Evolutionary conservation across 2,797 vertebrate species (phyloP).

Genomic region (Gadopsis marmoratus): DNA sequence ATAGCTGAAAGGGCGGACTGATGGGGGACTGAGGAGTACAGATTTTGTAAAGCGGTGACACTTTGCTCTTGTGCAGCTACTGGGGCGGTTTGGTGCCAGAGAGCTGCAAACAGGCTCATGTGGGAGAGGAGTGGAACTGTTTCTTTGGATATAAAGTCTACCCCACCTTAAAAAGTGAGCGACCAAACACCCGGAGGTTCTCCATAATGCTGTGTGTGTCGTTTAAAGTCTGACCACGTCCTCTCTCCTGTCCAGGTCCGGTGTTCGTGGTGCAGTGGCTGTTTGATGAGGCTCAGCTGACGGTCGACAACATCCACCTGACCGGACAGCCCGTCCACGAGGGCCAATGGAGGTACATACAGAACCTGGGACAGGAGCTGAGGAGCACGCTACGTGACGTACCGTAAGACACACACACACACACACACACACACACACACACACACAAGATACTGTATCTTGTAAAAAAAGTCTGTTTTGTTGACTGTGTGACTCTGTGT

Average conservation of each 20-base stretch:
- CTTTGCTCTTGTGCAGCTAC: slow-evolving; percentile 82
- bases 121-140: slow-evolving; percentile 96
- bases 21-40: neutral
- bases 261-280: slow-evolving; percentile 98
- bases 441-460: neutral
- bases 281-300: slow-evolving; percentile 96
- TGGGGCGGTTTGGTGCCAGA: slow-evolving; percentile 93
- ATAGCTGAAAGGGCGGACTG: neutral
- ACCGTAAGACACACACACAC: slow-evolving; percentile 52
- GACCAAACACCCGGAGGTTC: neutral
- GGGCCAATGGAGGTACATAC: slow-evolving; percentile 95
- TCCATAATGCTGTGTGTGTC: neutral
- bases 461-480: neutral
- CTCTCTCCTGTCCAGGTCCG: slow-evolving; percentile 82
- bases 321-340: slow-evolving; percentile 93
- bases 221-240: slow-evolving; percentile 4
- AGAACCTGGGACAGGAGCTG: slow-evolving; percentile 91
- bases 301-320: slow-evolving; percentile 92
- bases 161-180: slow-evolving; percentile 92
- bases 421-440: slow-evolving; percentile 26
- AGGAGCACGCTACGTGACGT: slow-evolving; percentile 88
- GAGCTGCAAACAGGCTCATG: slow-evolving; percentile 90
- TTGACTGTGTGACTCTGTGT: slow-evolving; percentile 30
- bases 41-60: neutral
- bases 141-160: slow-evolving; percentile 97